phyloP scores from a whole-genome alignment of 2,113 vertebrate species.

The Cercocebus atys region DNA sequence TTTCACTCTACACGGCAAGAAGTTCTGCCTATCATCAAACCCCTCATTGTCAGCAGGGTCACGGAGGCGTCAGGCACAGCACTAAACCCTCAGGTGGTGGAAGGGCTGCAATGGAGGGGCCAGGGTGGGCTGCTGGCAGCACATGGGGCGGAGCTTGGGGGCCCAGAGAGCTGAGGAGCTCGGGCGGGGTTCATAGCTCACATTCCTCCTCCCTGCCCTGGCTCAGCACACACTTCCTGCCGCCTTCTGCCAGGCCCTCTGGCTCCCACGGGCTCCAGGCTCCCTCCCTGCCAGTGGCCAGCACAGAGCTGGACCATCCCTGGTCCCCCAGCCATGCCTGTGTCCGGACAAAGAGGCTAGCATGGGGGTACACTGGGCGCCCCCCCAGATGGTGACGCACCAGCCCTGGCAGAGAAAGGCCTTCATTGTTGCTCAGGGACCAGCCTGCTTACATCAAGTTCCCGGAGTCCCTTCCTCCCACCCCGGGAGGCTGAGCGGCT shows the following conservation, averaged over 20 bases:
- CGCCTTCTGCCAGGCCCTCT: conserved; percentile 36
- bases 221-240: conserved; percentile 62
- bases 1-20: neutral
- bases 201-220: conserved; percentile 63
- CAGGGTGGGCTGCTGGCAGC: neutral
- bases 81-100: neutral
- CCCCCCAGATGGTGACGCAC: conserved; percentile 63
- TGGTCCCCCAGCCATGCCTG: neutral
- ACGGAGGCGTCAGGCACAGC: neutral
- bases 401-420: conserved; percentile 64
- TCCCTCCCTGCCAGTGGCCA: neutral
- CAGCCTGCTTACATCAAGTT: neutral
- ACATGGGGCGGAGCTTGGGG: neutral
- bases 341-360: conserved; percentile 52
- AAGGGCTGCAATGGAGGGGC: neutral
- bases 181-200: conserved; percentile 37
- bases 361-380: conserved; percentile 12
- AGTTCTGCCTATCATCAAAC: neutral
- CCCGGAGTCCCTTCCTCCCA: neutral
- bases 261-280: conserved; percentile 43
- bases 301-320: neutral
- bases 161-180: neutral
- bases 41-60: neutral
- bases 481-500: neutral
- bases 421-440: conserved; percentile 54